Evolutionary conservation across 2,113 vertebrate species (phyloP), one percentile per base, ranked within the genome.

Genomic region (Haemorhous mexicanus): DNA sequence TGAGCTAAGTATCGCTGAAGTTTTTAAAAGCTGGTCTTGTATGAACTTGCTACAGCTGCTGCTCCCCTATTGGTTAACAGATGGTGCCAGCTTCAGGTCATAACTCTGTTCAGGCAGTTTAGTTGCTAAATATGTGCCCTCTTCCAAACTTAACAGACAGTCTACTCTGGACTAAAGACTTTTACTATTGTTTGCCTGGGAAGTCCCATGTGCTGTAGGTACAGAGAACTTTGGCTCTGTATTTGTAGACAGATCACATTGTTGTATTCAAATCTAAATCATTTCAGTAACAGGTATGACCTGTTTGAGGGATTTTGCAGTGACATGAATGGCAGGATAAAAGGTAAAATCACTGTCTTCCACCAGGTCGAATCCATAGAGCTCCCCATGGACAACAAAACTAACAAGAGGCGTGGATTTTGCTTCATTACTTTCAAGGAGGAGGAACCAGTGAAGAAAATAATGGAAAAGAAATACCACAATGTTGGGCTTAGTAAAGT

Each of bases 401-500:
- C 99, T n/a, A 99, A 99, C 97, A 99, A 99, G 97, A 98, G 99
- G 46, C 98, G 99, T 98, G 99, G 99, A 33, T 99, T 99, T 98
- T 99, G 99, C 97, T 99, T 99, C 97, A 99, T 99, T 94, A 99
- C 99, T 16, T 99, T 99, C 96, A 99, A 98, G 96, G 99, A 99
- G 69, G 99, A 99, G 89, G 99, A 99, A 27, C 98, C 99, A 64
- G 99, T 99, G 32, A 99, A 99, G 97, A 99, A 98, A 90, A 99
- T 99, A 93, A 99, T 99, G 99, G 99, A 99, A 97, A 99, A 99
- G 95, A 99, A 99, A 97, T 99, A 99, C 93, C 99, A 99, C 97
- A 99, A 99, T 73, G 99, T 99, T 90, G 99, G 99, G 86, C 98
- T 99, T 78, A 99, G 99, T 98, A 99, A 99, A 98, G 99, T 99